A percentile compares a stretch with the other conserved stretches of the same genome.
Evolutionary conservation across 2,888 invertebrate species (phyloP).

Genomic region (Cosmia pyralina): DNA sequence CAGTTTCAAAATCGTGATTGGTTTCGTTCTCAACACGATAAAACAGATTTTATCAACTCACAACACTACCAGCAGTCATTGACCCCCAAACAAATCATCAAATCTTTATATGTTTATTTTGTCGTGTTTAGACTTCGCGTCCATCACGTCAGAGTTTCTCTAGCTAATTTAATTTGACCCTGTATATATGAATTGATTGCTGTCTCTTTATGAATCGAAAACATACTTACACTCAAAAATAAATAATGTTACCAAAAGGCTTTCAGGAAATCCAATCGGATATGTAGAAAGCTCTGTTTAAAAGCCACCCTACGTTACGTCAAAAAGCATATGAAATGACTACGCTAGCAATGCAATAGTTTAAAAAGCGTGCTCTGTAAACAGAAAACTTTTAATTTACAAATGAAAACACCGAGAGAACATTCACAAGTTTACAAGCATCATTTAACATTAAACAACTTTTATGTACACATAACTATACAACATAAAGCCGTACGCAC

Average conservation of each 20-base stretch:
- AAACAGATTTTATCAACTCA: too few species aligned
- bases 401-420: constrained; percentile 1
- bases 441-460: constrained; percentile 14
- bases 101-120: too few species aligned
- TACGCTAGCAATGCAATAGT: constrained; percentile 5
- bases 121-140: too few species aligned
- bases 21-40: too few species aligned
- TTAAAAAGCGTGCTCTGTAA: neutral
- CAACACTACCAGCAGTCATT: too few species aligned
- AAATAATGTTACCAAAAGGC: neutral
- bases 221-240: neutral
- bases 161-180: too few species aligned
- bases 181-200: neutral
- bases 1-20: too few species aligned
- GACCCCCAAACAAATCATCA: too few species aligned
- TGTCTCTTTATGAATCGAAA: neutral
- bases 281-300: neutral
- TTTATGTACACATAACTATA: constrained; percentile 3
- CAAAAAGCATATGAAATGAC: constrained; percentile 3
- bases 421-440: constrained; percentile 5
- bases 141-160: too few species aligned
- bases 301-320: neutral
- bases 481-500: constrained; percentile 18
- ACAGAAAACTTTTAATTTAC: neutral
- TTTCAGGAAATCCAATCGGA: neutral